These are phyloP conservation scores for Drosophila quadrilineata DNA, from an alignment of 1,140 invertebrate species.

Conservation along the genomic window DNA sequence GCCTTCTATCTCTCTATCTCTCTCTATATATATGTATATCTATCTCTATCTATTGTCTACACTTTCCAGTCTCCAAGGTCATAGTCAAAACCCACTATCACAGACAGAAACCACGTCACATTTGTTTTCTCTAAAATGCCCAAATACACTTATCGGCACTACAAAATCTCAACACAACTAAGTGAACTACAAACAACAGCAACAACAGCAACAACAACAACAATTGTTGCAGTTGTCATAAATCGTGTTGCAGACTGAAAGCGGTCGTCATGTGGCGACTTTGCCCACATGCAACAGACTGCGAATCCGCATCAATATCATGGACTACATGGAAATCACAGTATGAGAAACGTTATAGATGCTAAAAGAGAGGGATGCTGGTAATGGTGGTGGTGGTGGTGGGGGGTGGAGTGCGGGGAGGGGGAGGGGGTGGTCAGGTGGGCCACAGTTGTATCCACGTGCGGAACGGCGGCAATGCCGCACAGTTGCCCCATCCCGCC, in stretches of 20 bases:
- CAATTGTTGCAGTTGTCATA: constrained; percentile 31
- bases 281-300: neutral
- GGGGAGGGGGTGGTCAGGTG: neutral
- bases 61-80: constrained; percentile 15
- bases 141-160: constrained; percentile 60
- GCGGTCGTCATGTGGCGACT: neutral
- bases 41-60: neutral
- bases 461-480: constrained; percentile 31
- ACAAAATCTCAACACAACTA: constrained; percentile 57
- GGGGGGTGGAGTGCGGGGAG: neutral
- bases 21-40: no score
- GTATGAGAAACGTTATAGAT: no score
- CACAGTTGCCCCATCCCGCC: constrained; percentile 55
- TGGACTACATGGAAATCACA: neutral
- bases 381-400: neutral
- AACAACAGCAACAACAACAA: constrained; percentile 11
- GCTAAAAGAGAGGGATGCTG: neutral
- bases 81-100: constrained; percentile 30
- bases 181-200: constrained; percentile 31
- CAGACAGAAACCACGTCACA: constrained; percentile 11
- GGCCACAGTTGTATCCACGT: constrained; percentile 67
- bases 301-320: constrained; percentile 1
- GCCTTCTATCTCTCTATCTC: neutral
- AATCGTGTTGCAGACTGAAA: constrained; percentile 26
- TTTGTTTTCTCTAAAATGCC: constrained; percentile 4